Evolutionary conservation across 2,797 vertebrate genomes (phyloP), one percentile per base, ranked within the genome.

Genomic region (Gymnopithys bicolor): DNA sequence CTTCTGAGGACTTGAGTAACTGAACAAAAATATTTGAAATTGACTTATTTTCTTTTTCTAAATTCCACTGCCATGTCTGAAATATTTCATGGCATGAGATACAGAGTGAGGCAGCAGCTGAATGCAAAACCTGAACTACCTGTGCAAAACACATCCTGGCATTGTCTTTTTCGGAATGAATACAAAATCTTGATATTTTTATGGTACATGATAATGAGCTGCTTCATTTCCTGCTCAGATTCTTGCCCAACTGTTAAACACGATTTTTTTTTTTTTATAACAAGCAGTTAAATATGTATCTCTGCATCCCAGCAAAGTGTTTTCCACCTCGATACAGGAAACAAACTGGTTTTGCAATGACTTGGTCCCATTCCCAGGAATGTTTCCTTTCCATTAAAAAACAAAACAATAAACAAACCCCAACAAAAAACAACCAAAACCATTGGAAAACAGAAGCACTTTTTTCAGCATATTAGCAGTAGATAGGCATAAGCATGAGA

Each of bases 161-260:
- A 87, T 60, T 93, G 71, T 90, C 46, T 84, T 71, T 87, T 92
- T 41, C 78, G 41, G 79, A 88, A 79, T 0, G 2, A 88, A 63
- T 69, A 56, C 74, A 94, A 94, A 94, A 59, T 71, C 18, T 56
- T 48, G 28, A 37, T 73, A 21, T 91, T 96, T 88, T 95, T 78
- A 59, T 83, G 25, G 52, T 53, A 59, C 51, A 46, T 78, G 76
- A 93, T 93, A 96, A 94, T 90, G 90, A 94, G 69, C 80, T 94
- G 59, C 90, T 88, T 95, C 23, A 88, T 95, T 93, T 96, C 94
- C 94, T 93, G 66, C 51, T 91, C 30, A 84, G 62, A 73, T 81
- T 84, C 77, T 90, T 93, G 48, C 22, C 70, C 48, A 90, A n/a
- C 52, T 53, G 56, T 91, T 84, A 88, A 90, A 71, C 23, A 37